A percentile compares a stretch with the other conserved stretches of the same genome.
These are phyloP conservation scores for Pectinophora gossypiella DNA, from an alignment of 1,140 invertebrate species.

Conservation along the genomic window DNA sequence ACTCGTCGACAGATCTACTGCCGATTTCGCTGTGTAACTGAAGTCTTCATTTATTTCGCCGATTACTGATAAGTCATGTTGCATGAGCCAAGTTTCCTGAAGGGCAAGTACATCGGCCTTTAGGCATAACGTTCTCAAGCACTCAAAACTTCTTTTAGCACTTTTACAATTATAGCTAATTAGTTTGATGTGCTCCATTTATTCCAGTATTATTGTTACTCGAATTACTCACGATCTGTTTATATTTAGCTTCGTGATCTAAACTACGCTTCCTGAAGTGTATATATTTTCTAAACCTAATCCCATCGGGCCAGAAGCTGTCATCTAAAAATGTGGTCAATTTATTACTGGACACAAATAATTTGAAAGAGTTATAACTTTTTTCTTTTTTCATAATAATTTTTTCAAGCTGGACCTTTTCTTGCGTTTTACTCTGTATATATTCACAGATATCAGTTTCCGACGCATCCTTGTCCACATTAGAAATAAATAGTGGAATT, in stretches of 20 bases:
- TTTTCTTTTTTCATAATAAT: conserved; percentile 3
- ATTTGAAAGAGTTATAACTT: conserved; percentile 8
- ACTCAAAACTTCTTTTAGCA: too few species aligned
- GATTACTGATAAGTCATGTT: too few species aligned
- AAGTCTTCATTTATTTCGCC: too few species aligned
- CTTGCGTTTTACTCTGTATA: not conserved
- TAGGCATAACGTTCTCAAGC: too few species aligned
- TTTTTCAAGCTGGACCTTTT: not conserved
- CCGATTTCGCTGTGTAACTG: not conserved
- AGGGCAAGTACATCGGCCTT: too few species aligned
- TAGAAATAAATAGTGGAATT: conserved; percentile 2
- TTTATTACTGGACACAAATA: conserved; percentile 5
- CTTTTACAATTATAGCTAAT: too few species aligned
- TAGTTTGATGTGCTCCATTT: too few species aligned
- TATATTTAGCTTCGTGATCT: not conserved
- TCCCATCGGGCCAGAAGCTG: conserved; percentile 4
- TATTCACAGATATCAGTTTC: not conserved
- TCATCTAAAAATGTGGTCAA: conserved; percentile 4
- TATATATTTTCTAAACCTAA: conserved; percentile 9
- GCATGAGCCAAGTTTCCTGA: too few species aligned
- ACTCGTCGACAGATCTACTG: not conserved
- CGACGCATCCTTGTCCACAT: not conserved
- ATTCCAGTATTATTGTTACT: not conserved
- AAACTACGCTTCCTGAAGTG: too few species aligned
- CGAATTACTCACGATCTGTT: not conserved